Conservation (phyloP, 2,888 invertebrate species). For the Eumacrocentrus americanus region DNA sequence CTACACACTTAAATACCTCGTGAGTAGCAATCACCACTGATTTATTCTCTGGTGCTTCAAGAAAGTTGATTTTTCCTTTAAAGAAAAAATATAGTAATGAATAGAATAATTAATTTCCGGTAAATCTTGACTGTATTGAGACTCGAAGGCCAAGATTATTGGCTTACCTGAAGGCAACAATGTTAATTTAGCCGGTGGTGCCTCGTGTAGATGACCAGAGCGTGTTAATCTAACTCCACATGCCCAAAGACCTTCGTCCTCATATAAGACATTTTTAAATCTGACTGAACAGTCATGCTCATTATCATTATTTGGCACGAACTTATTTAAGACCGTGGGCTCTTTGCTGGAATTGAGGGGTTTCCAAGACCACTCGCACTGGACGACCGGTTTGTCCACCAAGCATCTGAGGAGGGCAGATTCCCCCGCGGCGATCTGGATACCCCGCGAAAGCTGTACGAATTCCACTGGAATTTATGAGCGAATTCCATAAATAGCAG, state of each 20-base stretch:
- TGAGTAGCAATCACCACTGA: slow-evolving; percentile 49
- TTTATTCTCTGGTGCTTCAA: slow-evolving; percentile 51
- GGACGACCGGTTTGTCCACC: slow-evolving; percentile 55
- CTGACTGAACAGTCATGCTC: slow-evolving; percentile 59
- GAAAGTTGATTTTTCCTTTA: slow-evolving; percentile 56
- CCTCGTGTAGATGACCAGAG: slow-evolving; percentile 53
- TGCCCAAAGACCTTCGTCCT: slow-evolving; percentile 60
- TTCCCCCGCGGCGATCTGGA: slow-evolving; percentile 57
- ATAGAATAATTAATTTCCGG: slow-evolving; percentile 15
- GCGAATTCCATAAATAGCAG: slow-evolving; percentile 21
- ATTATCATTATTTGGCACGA: slow-evolving; percentile 52
- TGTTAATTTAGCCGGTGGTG: slow-evolving; percentile 56
- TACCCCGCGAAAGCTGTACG: slow-evolving; percentile 56
- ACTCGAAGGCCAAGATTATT: neutral
- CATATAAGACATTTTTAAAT: slow-evolving; percentile 56
- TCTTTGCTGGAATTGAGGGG: slow-evolving; percentile 53
- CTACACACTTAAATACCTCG: slow-evolving; percentile 50
- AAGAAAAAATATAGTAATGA: no score
- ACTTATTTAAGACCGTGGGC: slow-evolving; percentile 51
- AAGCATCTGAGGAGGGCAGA: slow-evolving; percentile 56
- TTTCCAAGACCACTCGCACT: slow-evolving; percentile 60
- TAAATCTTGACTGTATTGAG: slow-evolving; percentile 8
- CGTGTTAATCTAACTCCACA: slow-evolving; percentile 55
- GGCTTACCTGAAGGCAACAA: slow-evolving; percentile 54
- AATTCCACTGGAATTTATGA: slow-evolving; percentile 52